Evolutionary conservation across 1,140 invertebrate species (phyloP).

Genomic region (Hyles vespertilio): DNA sequence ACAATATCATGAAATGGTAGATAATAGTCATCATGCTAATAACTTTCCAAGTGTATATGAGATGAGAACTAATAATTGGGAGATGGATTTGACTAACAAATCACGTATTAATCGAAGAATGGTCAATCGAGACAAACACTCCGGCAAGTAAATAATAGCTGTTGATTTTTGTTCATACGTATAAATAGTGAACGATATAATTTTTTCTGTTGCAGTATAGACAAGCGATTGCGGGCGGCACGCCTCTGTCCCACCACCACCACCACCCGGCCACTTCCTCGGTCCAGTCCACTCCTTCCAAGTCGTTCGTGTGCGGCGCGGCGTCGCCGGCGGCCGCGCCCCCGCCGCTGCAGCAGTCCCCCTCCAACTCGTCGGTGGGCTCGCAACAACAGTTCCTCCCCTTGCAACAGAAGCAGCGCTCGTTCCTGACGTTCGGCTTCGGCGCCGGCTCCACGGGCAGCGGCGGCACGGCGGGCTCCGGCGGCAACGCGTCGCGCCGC

Average conservation of each 20-base stretch:
- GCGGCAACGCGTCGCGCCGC: constrained; percentile 82
- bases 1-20: constrained; percentile 10
- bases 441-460: constrained; percentile 82
- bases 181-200: background rate
- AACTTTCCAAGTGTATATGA: constrained; percentile 63
- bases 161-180: background rate
- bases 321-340: constrained; percentile 33
- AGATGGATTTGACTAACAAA: constrained; percentile 58
- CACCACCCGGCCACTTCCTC: constrained; percentile 65
- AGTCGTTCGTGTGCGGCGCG: constrained; percentile 70
- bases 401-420: constrained; percentile 96
- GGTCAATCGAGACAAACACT: background rate
- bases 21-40: constrained; percentile 50
- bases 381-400: constrained; percentile 80
- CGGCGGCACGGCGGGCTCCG: constrained; percentile 69
- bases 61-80: constrained; percentile 63
- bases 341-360: constrained; percentile 61
- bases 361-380: constrained; percentile 75
- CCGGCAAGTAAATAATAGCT: no score
- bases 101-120: constrained; percentile 17
- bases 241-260: constrained; percentile 51
- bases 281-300: constrained; percentile 78
- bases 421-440: constrained; percentile 98
- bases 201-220: constrained; percentile 60
- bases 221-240: constrained; percentile 61